A percentile compares a stretch with the other conserved stretches of the same genome.
These are phyloP conservation scores for Anaspis maculata DNA, from an alignment of 2,888 invertebrate genomes.

Conservation along the genomic window DNA sequence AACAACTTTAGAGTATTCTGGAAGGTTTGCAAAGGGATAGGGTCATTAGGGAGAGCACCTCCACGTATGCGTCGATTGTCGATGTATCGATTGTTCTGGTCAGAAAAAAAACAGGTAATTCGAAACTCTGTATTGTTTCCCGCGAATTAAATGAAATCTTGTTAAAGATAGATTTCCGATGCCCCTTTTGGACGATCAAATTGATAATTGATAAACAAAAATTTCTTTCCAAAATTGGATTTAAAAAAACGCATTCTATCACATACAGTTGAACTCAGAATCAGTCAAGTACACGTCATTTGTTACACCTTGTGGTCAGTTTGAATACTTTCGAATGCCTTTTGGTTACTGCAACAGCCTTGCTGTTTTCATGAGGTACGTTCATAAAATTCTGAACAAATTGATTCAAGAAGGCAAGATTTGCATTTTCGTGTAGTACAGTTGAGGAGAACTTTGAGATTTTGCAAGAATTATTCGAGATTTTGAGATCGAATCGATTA, in stretches of 20 bases:
- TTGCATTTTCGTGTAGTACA: constrained; percentile 8
- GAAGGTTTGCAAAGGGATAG: too few relatives aligned
- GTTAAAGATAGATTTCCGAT: background rate
- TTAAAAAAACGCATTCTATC: constrained; percentile 16
- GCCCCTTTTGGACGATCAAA: too few relatives aligned
- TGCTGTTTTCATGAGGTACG: constrained; percentile 13
- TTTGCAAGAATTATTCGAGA: background rate
- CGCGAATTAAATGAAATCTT: background rate
- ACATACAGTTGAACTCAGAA: constrained; percentile 14
- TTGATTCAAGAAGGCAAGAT: constrained; percentile 1
- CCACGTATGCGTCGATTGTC: background rate
- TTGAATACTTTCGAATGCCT: constrained; percentile 18
- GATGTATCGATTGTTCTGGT: background rate
- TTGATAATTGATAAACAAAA: background rate
- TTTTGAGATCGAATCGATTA: background rate
- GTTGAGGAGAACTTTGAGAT: too few relatives aligned
- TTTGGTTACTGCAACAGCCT: constrained; percentile 21
- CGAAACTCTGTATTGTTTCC: background rate
- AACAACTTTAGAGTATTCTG: too few relatives aligned
- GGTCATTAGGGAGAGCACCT: background rate
- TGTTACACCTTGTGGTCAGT: constrained; percentile 20
- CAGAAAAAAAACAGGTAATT: background rate
- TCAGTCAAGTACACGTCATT: constrained; percentile 18
- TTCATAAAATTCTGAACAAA: background rate
- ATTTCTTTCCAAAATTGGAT: background rate